Evolutionary conservation across 2,888 invertebrate species (phyloP).

Genomic region (Petrolisthes manimaculis): DNA sequence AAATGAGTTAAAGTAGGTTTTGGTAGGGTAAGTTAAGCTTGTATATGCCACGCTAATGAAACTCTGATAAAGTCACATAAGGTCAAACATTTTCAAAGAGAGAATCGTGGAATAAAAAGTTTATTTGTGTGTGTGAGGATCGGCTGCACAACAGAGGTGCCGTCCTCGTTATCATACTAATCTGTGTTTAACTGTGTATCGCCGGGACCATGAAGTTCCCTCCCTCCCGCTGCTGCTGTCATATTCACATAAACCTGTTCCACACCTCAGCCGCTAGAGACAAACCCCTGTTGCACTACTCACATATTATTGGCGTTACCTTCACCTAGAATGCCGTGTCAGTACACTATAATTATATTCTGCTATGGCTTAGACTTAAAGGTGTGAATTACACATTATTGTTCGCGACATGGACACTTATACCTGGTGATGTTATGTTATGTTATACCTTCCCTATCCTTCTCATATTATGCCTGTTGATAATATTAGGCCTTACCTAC

Average conservation of each 20-base stretch:
- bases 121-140: too few species aligned
- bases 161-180: constrained; percentile 25
- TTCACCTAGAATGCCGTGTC: too few species aligned
- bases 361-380: neutral
- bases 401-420: neutral
- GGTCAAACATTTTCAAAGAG: too few species aligned
- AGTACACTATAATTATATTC: too few species aligned
- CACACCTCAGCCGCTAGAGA: constrained; percentile 5
- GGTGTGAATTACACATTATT: neutral
- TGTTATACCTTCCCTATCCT: neutral
- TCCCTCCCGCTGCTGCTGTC: constrained; percentile 19
- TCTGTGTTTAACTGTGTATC: constrained; percentile 18
- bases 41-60: too few species aligned
- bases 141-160: neutral
- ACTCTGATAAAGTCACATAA: too few species aligned
- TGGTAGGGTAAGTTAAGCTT: too few species aligned
- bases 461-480: neutral
- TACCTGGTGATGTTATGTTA: neutral
- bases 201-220: neutral
- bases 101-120: too few species aligned
- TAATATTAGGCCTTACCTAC: neutral
- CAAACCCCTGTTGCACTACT: neutral
- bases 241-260: constrained; percentile 26
- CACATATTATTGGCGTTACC: neutral
- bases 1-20: too few species aligned